Percentiles rank a stretch among this genome's conserved stretches.
Evolutionary conservation across 2,888 invertebrate genomes (phyloP).

Genomic region (Volucella inflata): DNA sequence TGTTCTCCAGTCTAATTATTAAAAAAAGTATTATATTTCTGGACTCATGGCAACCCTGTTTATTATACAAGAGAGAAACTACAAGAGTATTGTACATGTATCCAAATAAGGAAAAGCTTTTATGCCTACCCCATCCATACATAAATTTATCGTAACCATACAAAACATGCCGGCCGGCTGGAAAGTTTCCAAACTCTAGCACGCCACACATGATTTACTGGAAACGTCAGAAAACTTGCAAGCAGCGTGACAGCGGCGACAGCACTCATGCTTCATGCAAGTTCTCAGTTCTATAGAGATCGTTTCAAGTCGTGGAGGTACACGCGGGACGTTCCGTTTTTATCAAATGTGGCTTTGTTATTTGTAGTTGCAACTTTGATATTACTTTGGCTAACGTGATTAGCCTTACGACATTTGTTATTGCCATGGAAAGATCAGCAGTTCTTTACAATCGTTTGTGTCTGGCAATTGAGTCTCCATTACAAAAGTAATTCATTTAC

Average conservation of each 20-base stretch:
- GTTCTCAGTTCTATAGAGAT: slow-evolving; percentile 22
- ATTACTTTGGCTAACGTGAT: background rate
- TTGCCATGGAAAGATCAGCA: slow-evolving; percentile 15
- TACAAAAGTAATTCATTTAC: background rate
- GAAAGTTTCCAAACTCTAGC: background rate
- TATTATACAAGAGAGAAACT: background rate
- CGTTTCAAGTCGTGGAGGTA: background rate
- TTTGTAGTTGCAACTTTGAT: background rate
- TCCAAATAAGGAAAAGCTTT: slow-evolving; percentile 25
- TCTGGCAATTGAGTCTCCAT: slow-evolving; percentile 9
- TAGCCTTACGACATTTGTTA: slow-evolving; percentile 5
- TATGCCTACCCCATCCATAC: background rate
- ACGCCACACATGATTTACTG: slow-evolving; percentile 16
- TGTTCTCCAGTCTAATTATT: too few species aligned
- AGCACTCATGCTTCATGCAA: background rate
- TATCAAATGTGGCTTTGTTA: background rate
- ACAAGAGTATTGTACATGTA: background rate
- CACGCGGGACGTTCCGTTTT: background rate
- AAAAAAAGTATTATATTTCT: too few species aligned
- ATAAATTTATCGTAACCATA: background rate
- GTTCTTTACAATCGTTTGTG: background rate
- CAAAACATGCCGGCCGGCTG: too few species aligned
- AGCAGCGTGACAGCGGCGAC: background rate
- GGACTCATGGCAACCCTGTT: background rate
- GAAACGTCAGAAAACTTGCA: background rate